Percentiles rank a stretch among this genome's conserved stretches.
phyloP scores from a whole-genome alignment of 1,140 invertebrate species.

The Goniozus legneri region DNA sequence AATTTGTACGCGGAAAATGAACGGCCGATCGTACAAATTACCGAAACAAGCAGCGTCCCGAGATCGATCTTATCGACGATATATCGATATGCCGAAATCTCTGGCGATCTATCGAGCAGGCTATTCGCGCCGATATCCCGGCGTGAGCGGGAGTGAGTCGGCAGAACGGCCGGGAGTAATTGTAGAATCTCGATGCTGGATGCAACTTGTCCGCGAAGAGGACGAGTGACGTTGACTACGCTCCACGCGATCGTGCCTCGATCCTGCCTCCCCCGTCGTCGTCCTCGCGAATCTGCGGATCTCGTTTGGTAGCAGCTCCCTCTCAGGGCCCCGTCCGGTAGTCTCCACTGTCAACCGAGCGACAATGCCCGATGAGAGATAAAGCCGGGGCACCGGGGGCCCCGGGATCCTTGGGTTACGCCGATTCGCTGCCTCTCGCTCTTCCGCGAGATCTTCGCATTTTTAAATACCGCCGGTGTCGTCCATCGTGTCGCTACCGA shows the following conservation, averaged over 20 bases:
- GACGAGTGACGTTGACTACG: conserved; percentile 39
- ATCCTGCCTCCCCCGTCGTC: conserved; percentile 17
- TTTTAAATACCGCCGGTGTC: too few relatives aligned
- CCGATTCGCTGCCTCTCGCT: too few relatives aligned
- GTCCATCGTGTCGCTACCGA: too few relatives aligned
- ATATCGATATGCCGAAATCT: too few relatives aligned
- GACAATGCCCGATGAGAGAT: conserved; percentile 51
- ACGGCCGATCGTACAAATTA: too few relatives aligned
- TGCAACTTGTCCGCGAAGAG: conserved; percentile 42
- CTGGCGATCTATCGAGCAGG: too few relatives aligned
- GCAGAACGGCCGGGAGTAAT: conserved; percentile 46
- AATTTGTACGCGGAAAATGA: too few relatives aligned
- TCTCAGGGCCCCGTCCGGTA: conserved; percentile 14
- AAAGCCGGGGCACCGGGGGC: conserved; percentile 31
- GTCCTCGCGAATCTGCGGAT: conserved; percentile 17
- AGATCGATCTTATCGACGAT: too few relatives aligned
- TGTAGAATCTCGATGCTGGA: conserved; percentile 50
- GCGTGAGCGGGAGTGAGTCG: conserved; percentile 43
- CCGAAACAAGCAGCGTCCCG: too few relatives aligned
- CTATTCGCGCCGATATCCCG: too few relatives aligned
- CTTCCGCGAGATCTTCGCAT: conserved; percentile 1
- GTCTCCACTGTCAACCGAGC: conserved; percentile 48
- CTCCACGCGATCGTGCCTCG: conserved; percentile 17
- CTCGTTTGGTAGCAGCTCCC: conserved; percentile 13
- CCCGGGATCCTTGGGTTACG: too few relatives aligned